phyloP scores from a whole-genome alignment of 1,140 invertebrate genomes.

The Rhynchophorus ferrugineus region DNA sequence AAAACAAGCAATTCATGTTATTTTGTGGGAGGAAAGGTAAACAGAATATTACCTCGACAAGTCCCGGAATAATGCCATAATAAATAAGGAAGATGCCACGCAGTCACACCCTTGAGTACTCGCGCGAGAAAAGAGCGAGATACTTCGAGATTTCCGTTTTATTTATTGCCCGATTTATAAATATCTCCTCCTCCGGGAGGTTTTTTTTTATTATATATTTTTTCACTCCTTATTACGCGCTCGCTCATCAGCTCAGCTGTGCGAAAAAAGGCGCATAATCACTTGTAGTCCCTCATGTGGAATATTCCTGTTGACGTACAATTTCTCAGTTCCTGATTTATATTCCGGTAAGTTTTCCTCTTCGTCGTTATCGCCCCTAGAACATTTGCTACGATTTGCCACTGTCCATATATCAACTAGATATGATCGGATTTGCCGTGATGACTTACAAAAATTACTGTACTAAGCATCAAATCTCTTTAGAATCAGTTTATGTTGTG shows the following conservation, averaged over 20 bases:
- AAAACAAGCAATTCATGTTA: not conserved
- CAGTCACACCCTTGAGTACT: slow-evolving; percentile 12
- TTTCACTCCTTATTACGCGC: not conserved
- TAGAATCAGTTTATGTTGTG: no score
- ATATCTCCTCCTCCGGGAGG: slow-evolving; percentile 7
- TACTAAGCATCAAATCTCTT: no score
- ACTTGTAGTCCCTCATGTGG: not conserved
- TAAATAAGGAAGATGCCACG: slow-evolving; percentile 16
- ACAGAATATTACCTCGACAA: slow-evolving; percentile 7
- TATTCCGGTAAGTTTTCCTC: no score
- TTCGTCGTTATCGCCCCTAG: no score
- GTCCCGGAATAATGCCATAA: slow-evolving; percentile 14
- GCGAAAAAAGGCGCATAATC: no score
- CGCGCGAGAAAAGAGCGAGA: slow-evolving; percentile 6
- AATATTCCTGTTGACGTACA: not conserved
- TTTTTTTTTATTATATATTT: slow-evolving; percentile 3
- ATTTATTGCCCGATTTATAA: slow-evolving; percentile 14
- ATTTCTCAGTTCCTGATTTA: no score
- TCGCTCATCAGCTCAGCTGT: not conserved
- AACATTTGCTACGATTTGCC: no score
- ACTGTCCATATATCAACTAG: no score
- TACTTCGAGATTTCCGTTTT: slow-evolving; percentile 2
- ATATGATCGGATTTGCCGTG: no score
- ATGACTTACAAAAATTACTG: no score
- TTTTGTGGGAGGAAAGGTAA: slow-evolving; percentile 12